Base-by-base conservation (phyloP, 2,113 vertebrate species). In the Rhinolophus sinicus region DNA sequence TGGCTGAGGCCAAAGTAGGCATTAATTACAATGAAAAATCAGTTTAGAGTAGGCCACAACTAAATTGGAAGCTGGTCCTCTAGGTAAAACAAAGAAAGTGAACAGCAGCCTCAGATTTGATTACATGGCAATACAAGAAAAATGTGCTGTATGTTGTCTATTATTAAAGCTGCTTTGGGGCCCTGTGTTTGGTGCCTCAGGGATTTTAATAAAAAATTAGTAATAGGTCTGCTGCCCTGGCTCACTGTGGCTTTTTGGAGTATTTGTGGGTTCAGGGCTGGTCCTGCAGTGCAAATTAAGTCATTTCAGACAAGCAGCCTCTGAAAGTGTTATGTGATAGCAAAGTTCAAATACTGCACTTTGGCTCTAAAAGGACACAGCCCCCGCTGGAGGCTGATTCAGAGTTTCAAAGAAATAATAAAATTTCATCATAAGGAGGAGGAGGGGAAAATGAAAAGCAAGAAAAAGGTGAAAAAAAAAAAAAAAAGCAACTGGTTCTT, bases 1-100 rank as follows among this genome's bases (percentile, higher is more conserved):
- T 98, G 98, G 98, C 98, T 98, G 98, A 99, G 98, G 99, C 98
- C 98, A 98, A 98, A 98, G 98, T 97, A 98, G 98, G 98, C 99
- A 99, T 99, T 99, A 99, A 99, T 99, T 99, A 99, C 99, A 99
- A 98, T 98, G 98, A 99, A 99, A 99, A 99, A 99, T 99, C 99
- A 99, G 99, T 99, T 99, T 99, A 99, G 98, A 97, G 96, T 98
- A 98, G 98, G 98, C 98, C 99, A 98, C 98, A 98, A 98, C 98
- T 99, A 99, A 99, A 99, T 99, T 98, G 98, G 98, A 99, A 99
- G 99, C 98, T 95, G 97, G 98, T 99, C 99, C 99, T 99, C 99
- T 98, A 98, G 99, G 98, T 98, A 99, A 99, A 99, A 98, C 98
- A 99, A 99, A 99, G 98, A 98, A 98, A 99, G 98, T 97, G 98